A percentile compares a stretch with the other conserved stretches of the same genome.
Evolutionary conservation across 2,888 invertebrate genomes (phyloP).

Genomic region (Ditula angustiorana): DNA sequence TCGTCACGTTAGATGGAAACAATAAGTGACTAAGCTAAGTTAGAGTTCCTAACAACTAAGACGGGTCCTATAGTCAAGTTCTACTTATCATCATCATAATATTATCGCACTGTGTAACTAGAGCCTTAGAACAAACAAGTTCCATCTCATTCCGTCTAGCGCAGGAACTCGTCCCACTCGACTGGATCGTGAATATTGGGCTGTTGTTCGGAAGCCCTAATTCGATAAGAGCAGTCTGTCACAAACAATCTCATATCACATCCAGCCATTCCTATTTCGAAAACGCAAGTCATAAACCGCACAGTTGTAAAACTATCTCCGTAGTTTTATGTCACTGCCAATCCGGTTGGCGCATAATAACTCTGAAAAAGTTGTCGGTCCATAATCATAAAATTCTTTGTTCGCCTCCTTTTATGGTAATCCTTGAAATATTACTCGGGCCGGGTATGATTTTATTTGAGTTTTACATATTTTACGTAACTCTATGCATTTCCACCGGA

Average conservation of each 20-base stretch:
- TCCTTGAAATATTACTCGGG: constrained; percentile 43
- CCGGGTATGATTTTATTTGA: constrained; percentile 44
- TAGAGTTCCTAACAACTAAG: no score
- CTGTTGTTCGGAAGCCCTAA: neutral
- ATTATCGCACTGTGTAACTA: neutral
- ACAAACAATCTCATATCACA: constrained; percentile 17
- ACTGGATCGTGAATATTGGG: neutral
- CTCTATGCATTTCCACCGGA: constrained; percentile 40
- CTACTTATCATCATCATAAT: no score
- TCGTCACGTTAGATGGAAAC: no score
- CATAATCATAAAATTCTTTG: constrained; percentile 56
- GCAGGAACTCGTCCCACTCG: neutral
- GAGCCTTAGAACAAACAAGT: neutral
- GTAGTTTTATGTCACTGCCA: constrained; percentile 53
- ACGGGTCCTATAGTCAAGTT: no score
- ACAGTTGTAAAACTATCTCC: constrained; percentile 38
- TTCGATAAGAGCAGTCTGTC: constrained; percentile 19
- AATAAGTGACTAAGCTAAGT: no score
- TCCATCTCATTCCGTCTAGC: neutral
- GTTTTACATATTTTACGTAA: constrained; percentile 44
- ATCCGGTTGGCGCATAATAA: constrained; percentile 55
- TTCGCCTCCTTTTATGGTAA: constrained; percentile 51
- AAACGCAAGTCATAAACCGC: constrained; percentile 31
- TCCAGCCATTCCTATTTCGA: constrained; percentile 27
- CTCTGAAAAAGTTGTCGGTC: constrained; percentile 53